Evolutionary conservation across 2,888 invertebrate genomes (phyloP).

Genomic region (Lysandra coridon): DNA sequence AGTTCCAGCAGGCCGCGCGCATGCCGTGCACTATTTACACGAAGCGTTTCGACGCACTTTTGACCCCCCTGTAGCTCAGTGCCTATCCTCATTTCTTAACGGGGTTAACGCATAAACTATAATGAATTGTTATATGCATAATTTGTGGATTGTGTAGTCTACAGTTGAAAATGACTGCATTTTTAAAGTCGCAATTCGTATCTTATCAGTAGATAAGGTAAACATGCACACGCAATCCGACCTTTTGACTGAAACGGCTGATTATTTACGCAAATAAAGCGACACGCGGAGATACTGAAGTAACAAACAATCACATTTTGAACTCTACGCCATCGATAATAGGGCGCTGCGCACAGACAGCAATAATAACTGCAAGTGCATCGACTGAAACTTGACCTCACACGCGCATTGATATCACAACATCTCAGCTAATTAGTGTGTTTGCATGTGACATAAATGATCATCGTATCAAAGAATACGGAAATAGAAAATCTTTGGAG

Average conservation of each 20-base stretch:
- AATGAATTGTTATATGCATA: too few species aligned
- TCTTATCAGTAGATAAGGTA: not conserved
- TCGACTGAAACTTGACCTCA: conserved; percentile 40
- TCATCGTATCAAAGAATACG: not conserved
- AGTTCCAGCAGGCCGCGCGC: too few species aligned
- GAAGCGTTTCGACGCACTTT: too few species aligned
- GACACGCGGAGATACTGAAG: conserved; percentile 35
- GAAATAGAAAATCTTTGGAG: too few species aligned
- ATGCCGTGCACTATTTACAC: too few species aligned
- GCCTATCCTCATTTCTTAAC: too few species aligned
- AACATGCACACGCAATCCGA: conserved; percentile 36
- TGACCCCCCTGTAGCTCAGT: too few species aligned
- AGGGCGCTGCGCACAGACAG: conserved; percentile 20
- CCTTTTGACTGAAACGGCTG: conserved; percentile 41
- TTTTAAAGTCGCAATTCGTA: not conserved
- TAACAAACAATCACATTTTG: not conserved
- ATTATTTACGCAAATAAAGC: conserved; percentile 40
- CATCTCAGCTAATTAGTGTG: not conserved
- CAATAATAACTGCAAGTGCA: conserved; percentile 39
- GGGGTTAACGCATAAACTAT: too few species aligned
- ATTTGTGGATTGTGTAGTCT: too few species aligned
- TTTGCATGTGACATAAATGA: not conserved
- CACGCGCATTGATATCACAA: conserved; percentile 30
- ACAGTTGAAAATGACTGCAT: not conserved
- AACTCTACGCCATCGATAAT: conserved; percentile 7